A percentile compares a stretch with the other conserved stretches of the same genome.
Evolutionary conservation across 92 coral and sea anemone genomes (phyloP).

Genomic region (Micromussa lordhowensis): DNA sequence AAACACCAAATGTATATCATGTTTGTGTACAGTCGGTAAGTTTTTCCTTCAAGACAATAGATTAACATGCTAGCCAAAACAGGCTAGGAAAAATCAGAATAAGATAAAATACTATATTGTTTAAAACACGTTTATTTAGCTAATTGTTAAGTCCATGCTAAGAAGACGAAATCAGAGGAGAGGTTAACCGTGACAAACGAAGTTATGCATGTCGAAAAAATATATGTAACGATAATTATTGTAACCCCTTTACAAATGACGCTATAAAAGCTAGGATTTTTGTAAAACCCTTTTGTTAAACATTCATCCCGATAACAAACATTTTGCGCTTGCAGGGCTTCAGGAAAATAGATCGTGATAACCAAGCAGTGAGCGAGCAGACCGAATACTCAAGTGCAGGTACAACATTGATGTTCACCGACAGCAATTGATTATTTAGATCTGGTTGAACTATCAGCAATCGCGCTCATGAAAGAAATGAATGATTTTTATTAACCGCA

Average conservation of each 20-base stretch:
- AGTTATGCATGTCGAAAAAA: neutral
- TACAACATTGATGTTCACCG: neutral
- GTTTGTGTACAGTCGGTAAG: slow-evolving; percentile 7
- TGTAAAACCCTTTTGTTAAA: slow-evolving; percentile 1
- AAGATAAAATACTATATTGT: slow-evolving; percentile 6
- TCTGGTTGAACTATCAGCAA: slow-evolving; percentile 4
- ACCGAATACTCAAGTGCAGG: neutral
- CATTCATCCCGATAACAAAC: neutral
- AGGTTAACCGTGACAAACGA: neutral
- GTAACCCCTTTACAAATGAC: neutral
- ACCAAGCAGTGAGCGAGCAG: neutral
- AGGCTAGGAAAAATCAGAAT: neutral
- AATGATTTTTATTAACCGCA: slow-evolving; percentile 13
- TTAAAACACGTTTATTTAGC: slow-evolving; percentile 2
- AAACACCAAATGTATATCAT: neutral
- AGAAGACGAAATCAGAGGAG: slow-evolving; percentile 12
- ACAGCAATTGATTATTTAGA: slow-evolving; percentile 15
- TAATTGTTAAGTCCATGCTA: slow-evolving; percentile 29
- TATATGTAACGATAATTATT: neutral
- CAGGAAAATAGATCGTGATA: neutral
- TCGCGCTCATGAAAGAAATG: neutral
- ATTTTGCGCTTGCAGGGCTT: slow-evolving; percentile 9
- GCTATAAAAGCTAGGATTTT: neutral
- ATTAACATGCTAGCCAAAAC: neutral
- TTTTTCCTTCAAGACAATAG: slow-evolving; percentile 2